Percentiles rank a stretch among this genome's conserved stretches.
Evolutionary conservation across 2,113 vertebrate genomes (phyloP).

Genomic region (Verasper variegatus): DNA sequence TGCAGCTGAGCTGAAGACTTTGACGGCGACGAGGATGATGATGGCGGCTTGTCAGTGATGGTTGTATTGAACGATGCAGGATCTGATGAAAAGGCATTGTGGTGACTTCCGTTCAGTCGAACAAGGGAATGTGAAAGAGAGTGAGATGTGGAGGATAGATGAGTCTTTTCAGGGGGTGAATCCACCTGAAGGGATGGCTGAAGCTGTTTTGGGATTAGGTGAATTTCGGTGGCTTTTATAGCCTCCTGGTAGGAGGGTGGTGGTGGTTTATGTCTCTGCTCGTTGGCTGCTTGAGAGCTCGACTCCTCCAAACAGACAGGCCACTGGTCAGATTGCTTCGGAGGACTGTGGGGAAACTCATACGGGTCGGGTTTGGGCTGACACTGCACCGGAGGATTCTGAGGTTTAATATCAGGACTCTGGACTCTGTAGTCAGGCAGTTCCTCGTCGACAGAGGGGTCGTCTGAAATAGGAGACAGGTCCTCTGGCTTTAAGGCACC

Average conservation of each 20-base stretch:
- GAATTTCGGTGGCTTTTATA: slow-evolving; percentile 25
- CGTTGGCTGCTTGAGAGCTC: slow-evolving; percentile 17
- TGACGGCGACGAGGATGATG: slow-evolving; percentile 32
- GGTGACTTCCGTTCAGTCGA: slow-evolving; percentile 92
- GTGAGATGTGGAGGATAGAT: slow-evolving; percentile 9
- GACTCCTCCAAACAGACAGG: slow-evolving; percentile 28
- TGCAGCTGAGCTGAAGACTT: slow-evolving; percentile 76
- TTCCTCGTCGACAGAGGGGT: slow-evolving; percentile 51
- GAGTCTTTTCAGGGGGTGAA: slow-evolving; percentile 39
- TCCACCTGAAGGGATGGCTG: slow-evolving; percentile 21
- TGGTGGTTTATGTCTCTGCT: slow-evolving; percentile 45
- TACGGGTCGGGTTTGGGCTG: slow-evolving; percentile 62
- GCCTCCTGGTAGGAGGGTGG: slow-evolving; percentile 54
- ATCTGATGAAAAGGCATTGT: slow-evolving; percentile 86
- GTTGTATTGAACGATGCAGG: slow-evolving; percentile 63
- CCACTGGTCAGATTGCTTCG: slow-evolving; percentile 45
- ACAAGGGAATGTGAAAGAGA: slow-evolving; percentile 74
- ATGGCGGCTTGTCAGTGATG: slow-evolving; percentile 50
- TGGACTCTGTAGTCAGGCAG: slow-evolving; percentile 34
- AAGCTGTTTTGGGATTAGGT: slow-evolving; percentile 20
- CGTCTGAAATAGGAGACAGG: slow-evolving; percentile 72
- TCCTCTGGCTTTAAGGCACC: slow-evolving; percentile 96
- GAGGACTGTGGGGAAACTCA: slow-evolving; percentile 74
- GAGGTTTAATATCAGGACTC: slow-evolving; percentile 50
- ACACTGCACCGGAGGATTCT: slow-evolving; percentile 41